Conservation (phyloP, 1,140 invertebrate species). For the Psilanteris sp. region DNA sequence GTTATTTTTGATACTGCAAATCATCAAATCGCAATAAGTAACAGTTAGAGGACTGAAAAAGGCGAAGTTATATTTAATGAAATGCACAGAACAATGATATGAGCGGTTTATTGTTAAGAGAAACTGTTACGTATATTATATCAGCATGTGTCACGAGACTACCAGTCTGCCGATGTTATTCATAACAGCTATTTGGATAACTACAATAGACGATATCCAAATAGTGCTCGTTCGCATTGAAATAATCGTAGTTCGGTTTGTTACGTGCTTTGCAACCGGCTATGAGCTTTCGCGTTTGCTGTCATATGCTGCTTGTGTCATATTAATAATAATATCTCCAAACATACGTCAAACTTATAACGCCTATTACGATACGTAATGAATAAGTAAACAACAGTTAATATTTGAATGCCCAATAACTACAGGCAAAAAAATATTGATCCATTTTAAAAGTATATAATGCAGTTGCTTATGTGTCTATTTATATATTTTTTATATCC, state of each 20-base stretch:
- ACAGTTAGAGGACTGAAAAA: too few relatives aligned
- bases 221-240: slow-evolving; percentile 47
- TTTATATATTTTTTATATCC: too few relatives aligned
- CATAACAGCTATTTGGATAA: slow-evolving; percentile 62
- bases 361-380: slow-evolving; percentile 40
- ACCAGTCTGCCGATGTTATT: slow-evolving; percentile 40
- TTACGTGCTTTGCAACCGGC: slow-evolving; percentile 31
- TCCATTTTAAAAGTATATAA: too few relatives aligned
- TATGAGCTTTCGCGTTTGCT: slow-evolving; percentile 32
- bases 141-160: slow-evolving; percentile 51
- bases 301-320: slow-evolving; percentile 39
- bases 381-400: slow-evolving; percentile 47
- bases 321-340: slow-evolving; percentile 56
- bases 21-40: too few relatives aligned
- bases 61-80: too few relatives aligned
- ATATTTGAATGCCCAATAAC: slow-evolving; percentile 12
- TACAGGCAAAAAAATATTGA: too few relatives aligned
- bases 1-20: too few relatives aligned
- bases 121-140: slow-evolving; percentile 47
- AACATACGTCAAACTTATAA: slow-evolving; percentile 52
- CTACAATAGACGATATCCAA: slow-evolving; percentile 57
- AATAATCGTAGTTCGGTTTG: slow-evolving; percentile 51
- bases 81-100: slow-evolving; percentile 15
- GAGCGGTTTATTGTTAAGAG: slow-evolving; percentile 44
- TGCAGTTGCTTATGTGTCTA: too few relatives aligned